Conservation (phyloP, 1,140 invertebrate genomes). For the Teleopsis dalmanni region DNA sequence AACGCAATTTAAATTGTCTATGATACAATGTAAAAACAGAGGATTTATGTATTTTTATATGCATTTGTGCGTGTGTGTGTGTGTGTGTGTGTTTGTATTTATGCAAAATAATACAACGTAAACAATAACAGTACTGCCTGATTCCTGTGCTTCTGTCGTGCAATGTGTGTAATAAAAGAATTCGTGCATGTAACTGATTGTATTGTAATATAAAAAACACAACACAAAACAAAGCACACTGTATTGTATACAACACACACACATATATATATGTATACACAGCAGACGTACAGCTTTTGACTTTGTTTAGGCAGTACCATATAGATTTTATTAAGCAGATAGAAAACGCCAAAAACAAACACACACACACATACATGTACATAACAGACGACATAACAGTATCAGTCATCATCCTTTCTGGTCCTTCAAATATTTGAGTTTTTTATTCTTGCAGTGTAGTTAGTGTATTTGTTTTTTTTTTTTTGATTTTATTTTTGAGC, state of each 20-base stretch:
- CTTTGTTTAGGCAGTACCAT: background rate
- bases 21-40: background rate
- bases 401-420: background rate
- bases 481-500: too few relatives aligned
- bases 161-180: background rate
- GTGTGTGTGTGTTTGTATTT: background rate
- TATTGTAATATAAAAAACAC: background rate
- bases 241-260: background rate
- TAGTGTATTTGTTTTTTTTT: background rate
- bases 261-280: background rate
- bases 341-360: background rate
- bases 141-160: background rate
- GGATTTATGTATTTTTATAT: background rate
- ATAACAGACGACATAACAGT: background rate
- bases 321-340: background rate
- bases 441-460: background rate
- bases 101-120: background rate
- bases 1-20: background rate
- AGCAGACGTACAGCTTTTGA: background rate
- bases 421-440: background rate
- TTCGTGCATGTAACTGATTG: background rate
- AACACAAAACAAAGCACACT: background rate
- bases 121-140: background rate
- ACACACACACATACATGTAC: background rate
- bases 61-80: background rate